phyloP scores from a whole-genome alignment of 1,140 invertebrate species.

The Augochlora pura region DNA sequence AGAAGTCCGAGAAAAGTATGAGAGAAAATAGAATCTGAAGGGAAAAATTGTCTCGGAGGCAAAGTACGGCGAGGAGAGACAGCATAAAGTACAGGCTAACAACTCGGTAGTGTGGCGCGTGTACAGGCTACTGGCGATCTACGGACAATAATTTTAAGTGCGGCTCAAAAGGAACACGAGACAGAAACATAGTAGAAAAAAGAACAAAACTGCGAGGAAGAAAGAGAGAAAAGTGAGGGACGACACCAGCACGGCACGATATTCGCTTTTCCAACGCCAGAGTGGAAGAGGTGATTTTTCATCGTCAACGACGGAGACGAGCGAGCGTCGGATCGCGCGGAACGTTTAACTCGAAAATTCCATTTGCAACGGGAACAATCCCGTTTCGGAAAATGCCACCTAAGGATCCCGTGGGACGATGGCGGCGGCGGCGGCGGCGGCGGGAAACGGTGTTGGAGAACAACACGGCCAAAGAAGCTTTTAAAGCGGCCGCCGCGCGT shows the following conservation, averaged over 20 bases:
- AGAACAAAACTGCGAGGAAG: too few relatives aligned
- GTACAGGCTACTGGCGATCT: background rate
- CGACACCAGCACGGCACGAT: background rate
- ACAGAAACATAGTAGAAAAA: background rate
- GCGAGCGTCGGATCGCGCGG: background rate
- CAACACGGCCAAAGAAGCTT: background rate
- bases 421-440: background rate
- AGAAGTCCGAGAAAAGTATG: background rate
- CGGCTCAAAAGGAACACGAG: background rate
- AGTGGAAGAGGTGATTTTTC: slow-evolving; percentile 27
- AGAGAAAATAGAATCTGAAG: background rate
- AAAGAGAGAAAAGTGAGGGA: background rate
- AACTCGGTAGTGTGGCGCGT: background rate
- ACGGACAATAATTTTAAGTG: slow-evolving; percentile 14
- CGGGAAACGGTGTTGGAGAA: background rate
- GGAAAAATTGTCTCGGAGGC: background rate
- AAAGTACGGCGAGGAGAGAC: background rate
- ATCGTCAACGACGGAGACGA: background rate
- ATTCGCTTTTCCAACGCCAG: background rate
- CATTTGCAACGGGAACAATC: background rate
- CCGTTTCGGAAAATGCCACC: background rate
- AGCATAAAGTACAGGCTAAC: background rate
- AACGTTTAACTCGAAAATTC: slow-evolving; percentile 15
- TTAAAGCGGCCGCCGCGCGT: background rate
- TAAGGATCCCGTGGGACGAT: too few relatives aligned